Conservation (phyloP, 2,113 vertebrate genomes). For the Benitochromis conjunctus region DNA sequence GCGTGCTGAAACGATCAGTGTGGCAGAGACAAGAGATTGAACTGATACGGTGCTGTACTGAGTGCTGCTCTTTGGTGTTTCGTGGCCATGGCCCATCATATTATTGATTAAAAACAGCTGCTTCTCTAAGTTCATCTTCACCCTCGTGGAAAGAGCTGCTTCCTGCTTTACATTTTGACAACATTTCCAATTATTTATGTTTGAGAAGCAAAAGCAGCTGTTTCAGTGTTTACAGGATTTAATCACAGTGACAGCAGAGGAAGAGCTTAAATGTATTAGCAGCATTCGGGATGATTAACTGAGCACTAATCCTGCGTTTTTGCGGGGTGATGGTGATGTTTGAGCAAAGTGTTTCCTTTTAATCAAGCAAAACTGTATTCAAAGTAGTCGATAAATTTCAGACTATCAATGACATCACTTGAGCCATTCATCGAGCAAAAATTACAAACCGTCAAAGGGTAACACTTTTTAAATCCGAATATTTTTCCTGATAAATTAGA, state of each 20-base stretch:
- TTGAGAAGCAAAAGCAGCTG: neutral
- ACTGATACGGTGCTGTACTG: neutral
- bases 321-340: neutral
- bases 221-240: neutral
- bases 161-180: neutral
- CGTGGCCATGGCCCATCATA: neutral
- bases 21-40: neutral
- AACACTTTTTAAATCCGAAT: neutral
- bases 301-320: neutral
- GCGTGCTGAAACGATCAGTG: conserved; percentile 5
- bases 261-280: neutral
- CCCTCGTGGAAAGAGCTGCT: neutral
- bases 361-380: neutral
- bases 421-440: neutral
- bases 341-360: neutral
- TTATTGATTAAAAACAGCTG: conserved; percentile 20
- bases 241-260: neutral
- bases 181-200: neutral
- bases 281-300: neutral
- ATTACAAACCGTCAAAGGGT: neutral
- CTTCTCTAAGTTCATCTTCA: neutral
- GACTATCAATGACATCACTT: neutral
- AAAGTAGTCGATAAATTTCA: neutral
- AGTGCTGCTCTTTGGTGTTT: conserved; percentile 1
- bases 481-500: neutral